Evolutionary conservation across 2,888 invertebrate genomes (phyloP), one percentile per base, ranked within the genome.

Genomic region (Acronicta leporina): DNA sequence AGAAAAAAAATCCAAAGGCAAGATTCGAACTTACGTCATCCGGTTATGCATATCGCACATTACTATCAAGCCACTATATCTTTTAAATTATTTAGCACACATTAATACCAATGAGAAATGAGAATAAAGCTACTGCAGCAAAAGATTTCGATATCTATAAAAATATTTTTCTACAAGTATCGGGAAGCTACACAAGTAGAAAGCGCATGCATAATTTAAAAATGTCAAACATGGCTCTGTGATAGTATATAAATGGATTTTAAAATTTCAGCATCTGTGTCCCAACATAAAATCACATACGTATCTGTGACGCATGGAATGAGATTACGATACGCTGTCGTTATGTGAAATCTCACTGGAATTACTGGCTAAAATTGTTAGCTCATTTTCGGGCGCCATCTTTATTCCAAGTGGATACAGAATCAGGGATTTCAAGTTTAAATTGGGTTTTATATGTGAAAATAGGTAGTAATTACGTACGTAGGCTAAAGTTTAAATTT

Each of bases 341-440:
- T 54, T 70, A 58, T 49, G 46, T 51, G 53, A 63, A 65, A 73
- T 65, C 59, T 69, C 55, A 44, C 14, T 49, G 27, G 38, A 63
- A 62, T 73, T 63, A 52, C 65, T 69, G 71, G 73, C 74, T 82
- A 70, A 80, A 84, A 66, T 73, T 63, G 58, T 46, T 52, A 61
- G 58, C 73, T 80, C 67, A 79, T 80, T 82, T 81, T 77, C 68
- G 59, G 68, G 15, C 20, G 43, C 16, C 71, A 77, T 78, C 70
- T 81, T 75, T 77, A 79, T 80, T 77, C 68, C 50, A 67, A 66
- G 64, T 77, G 44, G 65, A 74, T 61, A 78, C 73, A 61, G 63
- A 70, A 79, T 77, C 69, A 53, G 56, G 15, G 48, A 33, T 33
- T 33, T 11, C 10, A 33, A 33, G 42, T 50, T 54, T 46, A 61